Conservation (phyloP, 2,113 vertebrate species). For the Calidris pygmaea region DNA sequence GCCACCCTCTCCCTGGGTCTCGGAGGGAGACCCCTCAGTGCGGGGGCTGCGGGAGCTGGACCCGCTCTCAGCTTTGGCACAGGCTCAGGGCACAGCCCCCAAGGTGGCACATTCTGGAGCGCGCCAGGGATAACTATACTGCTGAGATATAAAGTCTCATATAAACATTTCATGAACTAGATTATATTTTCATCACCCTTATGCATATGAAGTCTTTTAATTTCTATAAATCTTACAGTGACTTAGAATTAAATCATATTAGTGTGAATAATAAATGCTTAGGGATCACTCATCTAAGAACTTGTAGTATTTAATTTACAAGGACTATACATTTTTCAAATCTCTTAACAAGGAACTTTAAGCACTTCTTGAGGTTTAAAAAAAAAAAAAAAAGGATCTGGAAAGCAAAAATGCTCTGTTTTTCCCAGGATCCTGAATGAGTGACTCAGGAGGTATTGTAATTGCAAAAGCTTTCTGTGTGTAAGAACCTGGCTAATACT, state of each 20-base stretch:
- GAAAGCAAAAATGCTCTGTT: constrained; percentile 15
- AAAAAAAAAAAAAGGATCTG: neutral
- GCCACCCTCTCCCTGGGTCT: neutral
- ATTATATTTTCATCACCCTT: constrained; percentile 76
- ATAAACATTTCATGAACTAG: constrained; percentile 70
- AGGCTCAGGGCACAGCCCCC: neutral
- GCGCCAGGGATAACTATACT: neutral
- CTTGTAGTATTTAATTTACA: constrained; percentile 70
- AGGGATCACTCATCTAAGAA: constrained; percentile 67
- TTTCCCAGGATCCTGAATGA: constrained; percentile 47
- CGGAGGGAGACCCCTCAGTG: neutral
- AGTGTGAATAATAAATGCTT: constrained; percentile 74
- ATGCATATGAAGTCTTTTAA: constrained; percentile 70
- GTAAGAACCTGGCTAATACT: constrained; percentile 68
- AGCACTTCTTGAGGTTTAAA: constrained; percentile 13
- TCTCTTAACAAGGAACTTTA: constrained; percentile 59
- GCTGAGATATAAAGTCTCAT: constrained; percentile 36
- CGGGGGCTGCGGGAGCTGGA: rapidly evolving
- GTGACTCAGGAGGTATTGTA: constrained; percentile 60
- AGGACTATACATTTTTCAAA: constrained; percentile 62
- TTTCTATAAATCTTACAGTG: constrained; percentile 74
- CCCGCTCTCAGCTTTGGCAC: rapidly evolving
- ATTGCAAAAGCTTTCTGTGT: constrained; percentile 66
- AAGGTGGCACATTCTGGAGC: neutral
- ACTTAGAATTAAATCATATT: constrained; percentile 52